Evolutionary conservation across 2,888 invertebrate species (phyloP).

Genomic region (Xestia c-nigrum): DNA sequence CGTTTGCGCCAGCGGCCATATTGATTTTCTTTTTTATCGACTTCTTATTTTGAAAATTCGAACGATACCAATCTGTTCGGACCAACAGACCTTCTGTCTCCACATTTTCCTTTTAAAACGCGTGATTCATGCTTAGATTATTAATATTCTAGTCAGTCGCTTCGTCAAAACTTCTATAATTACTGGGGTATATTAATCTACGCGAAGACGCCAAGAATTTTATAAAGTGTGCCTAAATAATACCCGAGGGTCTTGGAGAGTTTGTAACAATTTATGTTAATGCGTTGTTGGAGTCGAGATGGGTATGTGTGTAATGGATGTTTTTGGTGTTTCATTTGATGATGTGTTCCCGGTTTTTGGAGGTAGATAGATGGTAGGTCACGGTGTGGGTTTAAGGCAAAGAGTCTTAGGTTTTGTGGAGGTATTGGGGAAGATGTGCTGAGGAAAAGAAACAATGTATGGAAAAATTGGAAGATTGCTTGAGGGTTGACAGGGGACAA

Average conservation of each 20-base stretch:
- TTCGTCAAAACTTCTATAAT: constrained; percentile 68
- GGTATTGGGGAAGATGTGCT: too few species aligned
- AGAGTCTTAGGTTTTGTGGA: neutral
- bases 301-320: constrained; percentile 39
- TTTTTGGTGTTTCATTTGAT: constrained; percentile 39
- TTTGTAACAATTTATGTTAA: constrained; percentile 66
- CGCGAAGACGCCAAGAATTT: constrained; percentile 62
- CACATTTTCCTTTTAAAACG: constrained; percentile 28
- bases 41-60: neutral
- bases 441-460: too few species aligned
- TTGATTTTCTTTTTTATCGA: neutral
- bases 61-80: neutral
- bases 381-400: neutral
- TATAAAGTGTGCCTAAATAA: constrained; percentile 67
- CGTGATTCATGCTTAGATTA: constrained; percentile 65
- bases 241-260: constrained; percentile 43
- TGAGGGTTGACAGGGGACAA: too few species aligned
- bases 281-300: constrained; percentile 50
- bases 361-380: neutral
- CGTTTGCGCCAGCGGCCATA: neutral
- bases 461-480: too few species aligned
- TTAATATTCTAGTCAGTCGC: constrained; percentile 68
- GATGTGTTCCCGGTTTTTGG: constrained; percentile 3
- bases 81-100: constrained; percentile 38
- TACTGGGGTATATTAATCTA: constrained; percentile 68